These are phyloP conservation scores for Drosophila tsacasi DNA, from an alignment of 1,140 invertebrate species.

Conservation along the genomic window DNA sequence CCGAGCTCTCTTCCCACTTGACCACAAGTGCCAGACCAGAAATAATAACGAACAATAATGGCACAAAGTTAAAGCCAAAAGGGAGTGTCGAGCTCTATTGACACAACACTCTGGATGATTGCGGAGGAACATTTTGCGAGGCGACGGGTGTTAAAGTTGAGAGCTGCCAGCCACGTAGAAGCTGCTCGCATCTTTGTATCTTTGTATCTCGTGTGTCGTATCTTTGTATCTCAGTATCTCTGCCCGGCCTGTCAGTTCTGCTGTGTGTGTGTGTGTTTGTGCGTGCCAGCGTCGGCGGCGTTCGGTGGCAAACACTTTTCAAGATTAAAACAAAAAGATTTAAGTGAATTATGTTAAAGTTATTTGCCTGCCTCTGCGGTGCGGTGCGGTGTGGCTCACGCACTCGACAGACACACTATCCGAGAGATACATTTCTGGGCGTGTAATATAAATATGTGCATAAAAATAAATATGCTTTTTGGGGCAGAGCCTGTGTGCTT, in stretches of 20 bases:
- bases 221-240: constrained; percentile 12
- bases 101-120: constrained; percentile 79
- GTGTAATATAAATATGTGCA: constrained; percentile 77
- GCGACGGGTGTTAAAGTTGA: constrained; percentile 42
- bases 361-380: constrained; percentile 71
- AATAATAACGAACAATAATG: constrained; percentile 37
- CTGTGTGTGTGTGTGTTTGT: neutral
- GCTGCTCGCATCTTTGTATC: constrained; percentile 23
- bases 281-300: constrained; percentile 11
- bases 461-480: constrained; percentile 46
- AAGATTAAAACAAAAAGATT: constrained; percentile 83
- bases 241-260: constrained; percentile 21
- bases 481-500: no score
- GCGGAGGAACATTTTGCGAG: constrained; percentile 65
- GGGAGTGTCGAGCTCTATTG: constrained; percentile 62
- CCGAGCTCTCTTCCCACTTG: constrained; percentile 1
- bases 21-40: constrained; percentile 27
- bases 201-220: constrained; percentile 7
- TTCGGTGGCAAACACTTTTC: constrained; percentile 72
- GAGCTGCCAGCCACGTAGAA: constrained; percentile 30
- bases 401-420: constrained; percentile 48
- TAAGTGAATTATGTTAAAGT: constrained; percentile 83
- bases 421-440: constrained; percentile 43
- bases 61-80: constrained; percentile 1
- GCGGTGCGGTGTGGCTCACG: constrained; percentile 50